phyloP scores from a whole-genome alignment of 2,797 vertebrate species.

The Chaunax sp. region DNA sequence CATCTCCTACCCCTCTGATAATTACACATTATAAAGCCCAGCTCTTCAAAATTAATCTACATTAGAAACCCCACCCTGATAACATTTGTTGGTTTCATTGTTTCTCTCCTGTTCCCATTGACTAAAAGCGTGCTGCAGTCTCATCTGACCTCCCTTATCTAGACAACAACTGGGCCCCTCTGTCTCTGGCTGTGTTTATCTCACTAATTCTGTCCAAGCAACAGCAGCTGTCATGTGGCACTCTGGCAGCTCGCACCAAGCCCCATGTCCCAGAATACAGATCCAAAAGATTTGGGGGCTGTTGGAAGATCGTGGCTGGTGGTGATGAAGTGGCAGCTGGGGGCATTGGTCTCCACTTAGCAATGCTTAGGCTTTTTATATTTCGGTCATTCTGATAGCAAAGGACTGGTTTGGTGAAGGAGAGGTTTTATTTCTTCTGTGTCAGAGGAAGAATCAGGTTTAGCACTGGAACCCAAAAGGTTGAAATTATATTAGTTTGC shows the following conservation, averaged over 20 bases:
- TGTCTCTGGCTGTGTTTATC: conserved; percentile 70
- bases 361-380: conserved; percentile 18
- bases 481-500: neutral
- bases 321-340: conserved; percentile 40
- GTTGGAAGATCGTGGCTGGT: conserved; percentile 14
- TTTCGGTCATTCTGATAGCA: neutral
- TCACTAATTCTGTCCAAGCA: conserved; percentile 72
- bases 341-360: neutral
- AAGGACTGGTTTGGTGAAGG: neutral
- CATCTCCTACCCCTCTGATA: neutral
- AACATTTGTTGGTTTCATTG: conserved; percentile 1
- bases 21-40: neutral
- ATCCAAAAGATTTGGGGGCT: conserved; percentile 46
- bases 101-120: conserved; percentile 21
- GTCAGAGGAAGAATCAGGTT: neutral
- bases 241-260: conserved; percentile 48
- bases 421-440: neutral
- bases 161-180: conserved; percentile 59
- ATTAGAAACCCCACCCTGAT: neutral
- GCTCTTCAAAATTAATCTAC: conserved; percentile 5
- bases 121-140: conserved; percentile 9
- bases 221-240: conserved; percentile 72
- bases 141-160: conserved; percentile 71
- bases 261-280: conserved; percentile 49
- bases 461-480: neutral